Evolutionary conservation across 2,797 vertebrate species (phyloP), one percentile per base, ranked within the genome.

Genomic region (Pogonophryne albipinna): DNA sequence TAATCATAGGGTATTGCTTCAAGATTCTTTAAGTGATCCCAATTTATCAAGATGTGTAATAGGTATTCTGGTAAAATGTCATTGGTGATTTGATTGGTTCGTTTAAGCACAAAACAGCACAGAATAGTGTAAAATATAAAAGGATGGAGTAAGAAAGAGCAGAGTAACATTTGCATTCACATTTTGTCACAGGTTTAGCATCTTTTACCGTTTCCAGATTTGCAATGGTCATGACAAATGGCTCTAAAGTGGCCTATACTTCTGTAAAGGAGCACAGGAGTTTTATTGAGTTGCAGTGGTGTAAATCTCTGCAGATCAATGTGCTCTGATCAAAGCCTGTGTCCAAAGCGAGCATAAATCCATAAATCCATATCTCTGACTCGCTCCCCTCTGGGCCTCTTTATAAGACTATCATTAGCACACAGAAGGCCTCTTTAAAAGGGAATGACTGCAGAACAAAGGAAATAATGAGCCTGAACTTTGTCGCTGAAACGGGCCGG

Each of bases 271-370:
- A 83, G 77, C 49, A 57, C 82, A 74, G 77, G 76, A 79, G 61
- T 88, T 92, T 84, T 89, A 92, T 92, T 87, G 90, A 91, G 87
- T 80, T 77, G 62, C 78, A 20, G 23, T 50, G 79, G 87, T 90
- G 85, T 94, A 94, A 94, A 93, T 94, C 91, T 93, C 88, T 78
- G 71, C 87, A 91, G 88, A 94, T 94, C 91, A 92, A 92, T 93
- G 90, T 75, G 66, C 86, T 87, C 84, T 92, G 93, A 95, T 94
- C 93, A 93, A 93, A 94, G 91, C 68, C 76, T 85, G 76, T 85
- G 87, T 92, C 88, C 90, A 85, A 89, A 89, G 82, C 76, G 34
- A 64, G 87, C 86, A 90, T 87, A 78, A 90, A 91, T 91, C 92
- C 87, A 91, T 93, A 90, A 93, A 93, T 93, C 91, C 88, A 92